Evolutionary conservation across 1,140 invertebrate species (phyloP), one percentile per base, ranked within the genome.

Genomic region (Wiebesia pumilae): DNA sequence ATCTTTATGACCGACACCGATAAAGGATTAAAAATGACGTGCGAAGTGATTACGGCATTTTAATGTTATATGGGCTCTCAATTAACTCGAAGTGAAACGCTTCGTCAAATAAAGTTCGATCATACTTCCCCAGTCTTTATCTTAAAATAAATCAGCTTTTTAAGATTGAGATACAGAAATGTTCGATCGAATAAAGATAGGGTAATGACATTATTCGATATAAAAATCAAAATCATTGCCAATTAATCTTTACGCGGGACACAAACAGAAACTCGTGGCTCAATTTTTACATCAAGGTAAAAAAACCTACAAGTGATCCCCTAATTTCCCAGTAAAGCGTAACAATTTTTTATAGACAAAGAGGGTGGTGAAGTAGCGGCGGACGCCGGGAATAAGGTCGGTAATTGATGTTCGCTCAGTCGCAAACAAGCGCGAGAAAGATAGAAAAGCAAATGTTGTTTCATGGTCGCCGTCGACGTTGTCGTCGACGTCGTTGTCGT

Each of bases 401-500:
- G 75, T 87, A 87, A 87, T 87, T 88, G 83, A 87, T 87, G 83
- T 84, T 87, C 40, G 51, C 62, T 81, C 82, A 38, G 80, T 81
- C 71, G 79, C 77, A 65, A 85, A 67, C 43, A 30, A 75, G 67
- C 38, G 65, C 58, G 51, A 86, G 54, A 69, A 38, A 85, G 79
- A 84, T 30, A 67, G 80, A 83, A 58, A 87, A 47, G 30, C 35
- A 43, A 54, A 69, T 65, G 73, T 84, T 83, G 87, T 67, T 83
- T 87, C 71, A 86, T 86, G 81, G 81, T 78, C 85, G 85, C n/a
- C 79, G 79, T 81, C 30, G 73, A 33, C 69, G 83, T 84, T 58
- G 73, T 33, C 78, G 78, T 47, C 62, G n/a, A 33, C 65, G 40
- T 90, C 85, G 88, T 89, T 88, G 88, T 84, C 83, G 83, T 83